Base-by-base conservation (phyloP, 2,888 invertebrate species). In the Acanthopleura granulata region DNA sequence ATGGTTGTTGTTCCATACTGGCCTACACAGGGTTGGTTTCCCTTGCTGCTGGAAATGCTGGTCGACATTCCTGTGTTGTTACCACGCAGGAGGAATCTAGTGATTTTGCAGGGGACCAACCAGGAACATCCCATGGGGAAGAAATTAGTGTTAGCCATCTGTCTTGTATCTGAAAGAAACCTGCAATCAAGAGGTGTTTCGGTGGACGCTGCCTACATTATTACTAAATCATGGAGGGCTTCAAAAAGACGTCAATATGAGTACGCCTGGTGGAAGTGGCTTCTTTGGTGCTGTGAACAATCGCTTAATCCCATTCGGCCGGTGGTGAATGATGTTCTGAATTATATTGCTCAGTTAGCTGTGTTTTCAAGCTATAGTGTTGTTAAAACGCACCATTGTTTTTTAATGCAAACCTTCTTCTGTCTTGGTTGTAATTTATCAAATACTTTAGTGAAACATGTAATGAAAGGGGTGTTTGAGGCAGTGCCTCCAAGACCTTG, bases 381-480 rank as follows among this genome's bases (percentile, higher is more conserved):
- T 16, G 72, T 75, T n/a, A n/a, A n/a, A n/a, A n/a, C n/a, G n/a
- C n/a, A n/a, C n/a, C n/a, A n/a, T n/a, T n/a, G n/a, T n/a, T 66
- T 75, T 16, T 70, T 79, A 62, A 49, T 72, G n/a, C 75, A 78
- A 57, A 78, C 79, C 18, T 30, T 76, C 11, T 69, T 57, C 30
- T 62, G 72, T 30, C 27, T 77, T 51, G 66, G 49, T 25, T 49
- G 25, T 72, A 22, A 14, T 25, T n/a, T 61, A 11, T 49, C 27
- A 30, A 29, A 30, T 27, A 57, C n/a, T 30, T 18, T 61, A 0
- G 62, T 78, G 50, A 62, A 25, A 51, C 76, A 77, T 61, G 74
- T 77, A 57, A 75, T 79, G 75, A 77, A 77, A 74, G 75, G 80
- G 16, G 15, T 75, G 6, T 75, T 49, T 62, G 62, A 49, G 4